phyloP scores from a whole-genome alignment of 2,113 vertebrate genomes.

The Rhipidura dahli region DNA sequence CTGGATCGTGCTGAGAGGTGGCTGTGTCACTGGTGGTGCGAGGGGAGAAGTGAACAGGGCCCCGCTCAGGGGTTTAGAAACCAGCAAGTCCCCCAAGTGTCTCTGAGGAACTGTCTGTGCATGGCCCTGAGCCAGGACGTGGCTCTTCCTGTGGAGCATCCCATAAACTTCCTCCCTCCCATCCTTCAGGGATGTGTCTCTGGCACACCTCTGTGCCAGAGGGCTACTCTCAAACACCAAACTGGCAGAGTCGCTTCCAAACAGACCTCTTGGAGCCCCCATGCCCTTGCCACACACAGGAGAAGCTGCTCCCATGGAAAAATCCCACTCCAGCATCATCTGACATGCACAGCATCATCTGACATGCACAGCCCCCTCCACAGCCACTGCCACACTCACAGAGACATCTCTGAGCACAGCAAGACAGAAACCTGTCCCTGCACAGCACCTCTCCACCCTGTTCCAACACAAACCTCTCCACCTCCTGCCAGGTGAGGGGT shows the following conservation, averaged over 20 bases:
- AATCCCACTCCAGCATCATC: neutral
- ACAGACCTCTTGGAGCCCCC: fast-evolving
- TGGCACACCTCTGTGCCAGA: neutral
- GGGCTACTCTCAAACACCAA: neutral
- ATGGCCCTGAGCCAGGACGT: neutral
- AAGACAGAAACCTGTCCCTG: neutral
- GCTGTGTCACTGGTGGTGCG: fast-evolving
- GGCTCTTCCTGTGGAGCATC: neutral
- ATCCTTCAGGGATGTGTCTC: neutral
- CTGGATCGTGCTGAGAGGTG: neutral
- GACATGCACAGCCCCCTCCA: neutral
- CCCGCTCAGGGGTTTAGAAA: neutral
- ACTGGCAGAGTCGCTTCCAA: neutral
- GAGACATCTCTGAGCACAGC: neutral
- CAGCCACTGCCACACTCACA: fast-evolving
- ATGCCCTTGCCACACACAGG: fast-evolving
- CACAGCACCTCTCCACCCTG: neutral
- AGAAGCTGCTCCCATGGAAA: neutral
- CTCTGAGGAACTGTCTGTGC: neutral
- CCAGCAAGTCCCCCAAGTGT: neutral
- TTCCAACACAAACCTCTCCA: neutral
- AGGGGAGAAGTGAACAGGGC: neutral
- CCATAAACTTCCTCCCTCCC: neutral
- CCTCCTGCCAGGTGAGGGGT: neutral
- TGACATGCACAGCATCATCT: fast-evolving